Evolutionary conservation across 2,113 vertebrate genomes (phyloP).

Genomic region (Macrotis lagotis): DNA sequence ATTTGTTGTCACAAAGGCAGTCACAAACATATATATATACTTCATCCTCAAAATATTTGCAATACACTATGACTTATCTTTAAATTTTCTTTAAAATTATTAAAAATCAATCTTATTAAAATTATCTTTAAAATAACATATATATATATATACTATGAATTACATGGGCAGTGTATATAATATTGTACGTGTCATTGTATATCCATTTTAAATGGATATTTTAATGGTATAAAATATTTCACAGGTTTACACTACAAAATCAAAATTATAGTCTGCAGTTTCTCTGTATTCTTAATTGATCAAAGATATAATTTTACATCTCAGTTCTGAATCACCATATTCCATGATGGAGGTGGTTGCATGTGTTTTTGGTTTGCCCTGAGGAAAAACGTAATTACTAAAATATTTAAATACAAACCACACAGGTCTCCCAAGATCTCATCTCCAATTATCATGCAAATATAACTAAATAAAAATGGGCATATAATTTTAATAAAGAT

Average conservation of each 20-base stretch:
- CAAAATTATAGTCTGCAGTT: not conserved
- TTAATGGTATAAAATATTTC: conserved; percentile 2
- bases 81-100: too few relatives aligned
- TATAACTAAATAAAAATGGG: not conserved
- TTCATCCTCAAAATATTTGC: not conserved
- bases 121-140: conserved; percentile 23
- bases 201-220: not conserved
- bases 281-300: not conserved
- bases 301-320: not conserved
- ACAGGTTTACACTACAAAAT: not conserved
- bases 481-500: conserved; percentile 59
- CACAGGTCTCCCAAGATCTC: not conserved
- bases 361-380: conserved; percentile 58
- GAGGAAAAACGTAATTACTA: conserved; percentile 58
- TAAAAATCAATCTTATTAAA: too few relatives aligned
- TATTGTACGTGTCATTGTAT: conserved; percentile 2
- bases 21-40: not conserved
- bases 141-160: conserved; percentile 1
- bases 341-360: conserved; percentile 53
- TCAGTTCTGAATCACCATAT: not conserved
- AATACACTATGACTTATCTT: not conserved
- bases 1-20: not conserved
- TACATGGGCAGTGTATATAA: not conserved
- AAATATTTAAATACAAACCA: conserved; percentile 66
- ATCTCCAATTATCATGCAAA: conserved; percentile 9